These are phyloP conservation scores for Hydrozoanthus gracilis DNA, from an alignment of 92 coral and sea anemone species.

Conservation along the genomic window DNA sequence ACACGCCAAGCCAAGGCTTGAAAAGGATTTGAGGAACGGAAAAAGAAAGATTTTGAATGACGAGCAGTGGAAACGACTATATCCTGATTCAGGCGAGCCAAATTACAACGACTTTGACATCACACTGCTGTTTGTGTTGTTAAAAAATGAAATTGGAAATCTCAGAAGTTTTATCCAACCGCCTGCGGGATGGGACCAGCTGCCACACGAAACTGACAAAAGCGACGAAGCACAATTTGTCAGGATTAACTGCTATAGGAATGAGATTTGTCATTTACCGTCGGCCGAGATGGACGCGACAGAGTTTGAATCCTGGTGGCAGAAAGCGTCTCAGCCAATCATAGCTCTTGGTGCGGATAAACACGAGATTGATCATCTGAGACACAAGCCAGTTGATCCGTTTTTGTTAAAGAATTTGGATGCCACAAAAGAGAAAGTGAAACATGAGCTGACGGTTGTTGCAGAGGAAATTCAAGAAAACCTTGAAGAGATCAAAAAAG, in stretches of 20 bases:
- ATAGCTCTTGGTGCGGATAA: conserved; percentile 30
- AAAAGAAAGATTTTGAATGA: conserved; percentile 37
- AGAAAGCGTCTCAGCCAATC: conserved; percentile 30
- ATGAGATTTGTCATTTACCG: conserved; percentile 52
- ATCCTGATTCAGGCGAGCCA: conserved; percentile 56
- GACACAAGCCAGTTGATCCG: conserved; percentile 45
- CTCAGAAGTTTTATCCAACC: conserved; percentile 48
- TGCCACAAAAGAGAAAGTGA: background rate
- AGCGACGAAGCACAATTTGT: conserved; percentile 52
- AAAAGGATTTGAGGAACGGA: conserved; percentile 23
- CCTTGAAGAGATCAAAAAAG: background rate
- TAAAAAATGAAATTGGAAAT: conserved; percentile 45
- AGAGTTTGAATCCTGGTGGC: conserved; percentile 57
- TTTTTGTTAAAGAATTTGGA: background rate
- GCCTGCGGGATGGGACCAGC: conserved; percentile 59
- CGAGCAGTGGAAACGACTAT: conserved; percentile 60
- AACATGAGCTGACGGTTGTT: background rate
- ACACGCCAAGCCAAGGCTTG: conserved; percentile 6
- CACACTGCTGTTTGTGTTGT: conserved; percentile 57
- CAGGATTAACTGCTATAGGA: conserved; percentile 55
- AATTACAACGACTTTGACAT: conserved; percentile 60
- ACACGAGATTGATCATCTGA: conserved; percentile 42
- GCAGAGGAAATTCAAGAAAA: background rate
- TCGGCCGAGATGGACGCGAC: conserved; percentile 28
- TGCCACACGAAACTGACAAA: conserved; percentile 56